phyloP scores from a whole-genome alignment of 2,888 invertebrate genomes.

The Trachelus stipa region DNA sequence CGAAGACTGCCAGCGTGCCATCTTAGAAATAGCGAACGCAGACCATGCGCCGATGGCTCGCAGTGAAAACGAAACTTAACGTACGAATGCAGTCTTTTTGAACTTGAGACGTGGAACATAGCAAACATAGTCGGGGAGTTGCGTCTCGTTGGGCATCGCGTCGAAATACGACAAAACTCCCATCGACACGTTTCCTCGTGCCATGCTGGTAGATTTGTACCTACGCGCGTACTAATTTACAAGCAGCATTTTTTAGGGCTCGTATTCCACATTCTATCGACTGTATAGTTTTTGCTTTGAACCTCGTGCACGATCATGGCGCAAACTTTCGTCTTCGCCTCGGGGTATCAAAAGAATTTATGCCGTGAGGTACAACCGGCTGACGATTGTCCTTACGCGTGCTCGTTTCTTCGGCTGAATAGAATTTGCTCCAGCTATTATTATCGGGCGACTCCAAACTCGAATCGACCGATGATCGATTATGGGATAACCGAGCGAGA shows the following conservation, averaged over 20 bases:
- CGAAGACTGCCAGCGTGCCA: not conserved
- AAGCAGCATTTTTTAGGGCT: not conserved
- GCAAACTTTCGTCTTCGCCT: not conserved
- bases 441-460: not conserved
- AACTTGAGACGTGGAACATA: not conserved
- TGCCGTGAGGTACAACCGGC: conserved; percentile 1
- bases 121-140: not conserved
- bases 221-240: not conserved
- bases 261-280: not conserved
- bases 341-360: conserved; percentile 1
- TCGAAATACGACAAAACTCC: not conserved
- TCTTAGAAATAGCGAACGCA: not conserved
- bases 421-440: not conserved
- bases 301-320: not conserved
- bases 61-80: not conserved
- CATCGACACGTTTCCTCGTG: not conserved
- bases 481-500: not conserved
- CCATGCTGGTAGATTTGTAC: not conserved
- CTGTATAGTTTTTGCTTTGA: not conserved
- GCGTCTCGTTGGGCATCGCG: not conserved
- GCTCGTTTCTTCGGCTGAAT: not conserved
- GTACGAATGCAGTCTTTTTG: not conserved
- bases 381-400: not conserved
- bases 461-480: not conserved
- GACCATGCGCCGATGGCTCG: not conserved